phyloP scores from a whole-genome alignment of 2,113 vertebrate species.

The Hippolais icterina region DNA sequence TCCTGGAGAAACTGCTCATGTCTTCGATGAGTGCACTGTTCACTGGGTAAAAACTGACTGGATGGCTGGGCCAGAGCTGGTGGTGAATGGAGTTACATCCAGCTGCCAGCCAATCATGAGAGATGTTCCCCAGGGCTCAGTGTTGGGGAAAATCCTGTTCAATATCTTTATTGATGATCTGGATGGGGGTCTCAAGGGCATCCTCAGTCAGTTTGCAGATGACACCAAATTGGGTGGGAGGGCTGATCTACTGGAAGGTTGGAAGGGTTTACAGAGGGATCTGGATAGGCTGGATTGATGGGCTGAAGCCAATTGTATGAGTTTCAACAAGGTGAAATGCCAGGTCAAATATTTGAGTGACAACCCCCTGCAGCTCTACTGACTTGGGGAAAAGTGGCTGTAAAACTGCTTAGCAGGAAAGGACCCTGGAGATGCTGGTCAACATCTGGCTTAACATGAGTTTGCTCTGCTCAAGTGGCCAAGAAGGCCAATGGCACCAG shows the following conservation, averaged over 20 bases:
- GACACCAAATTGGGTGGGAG: background rate
- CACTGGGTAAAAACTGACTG: fast-evolving
- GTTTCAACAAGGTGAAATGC: background rate
- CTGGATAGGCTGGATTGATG: background rate
- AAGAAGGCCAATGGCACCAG: background rate
- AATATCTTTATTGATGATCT: background rate
- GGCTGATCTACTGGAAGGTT: background rate
- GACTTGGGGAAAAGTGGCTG: no score
- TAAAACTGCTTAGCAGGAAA: background rate
- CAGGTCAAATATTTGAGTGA: background rate
- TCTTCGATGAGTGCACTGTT: background rate
- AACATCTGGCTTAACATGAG: background rate
- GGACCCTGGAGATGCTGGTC: background rate
- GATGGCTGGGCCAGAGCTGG: background rate
- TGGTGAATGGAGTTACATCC: background rate
- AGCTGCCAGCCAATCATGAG: background rate
- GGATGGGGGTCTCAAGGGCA: background rate
- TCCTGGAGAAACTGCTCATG: background rate
- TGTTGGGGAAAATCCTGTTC: background rate
- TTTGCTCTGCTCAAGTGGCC: background rate
- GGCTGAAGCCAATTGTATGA: background rate
- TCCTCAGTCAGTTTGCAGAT: background rate
- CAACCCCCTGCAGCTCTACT: background rate
- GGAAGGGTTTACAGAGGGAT: background rate
- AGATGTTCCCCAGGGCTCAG: background rate